phyloP scores from a whole-genome alignment of 2,797 vertebrate genomes.

The Tamandua tetradactyla region DNA sequence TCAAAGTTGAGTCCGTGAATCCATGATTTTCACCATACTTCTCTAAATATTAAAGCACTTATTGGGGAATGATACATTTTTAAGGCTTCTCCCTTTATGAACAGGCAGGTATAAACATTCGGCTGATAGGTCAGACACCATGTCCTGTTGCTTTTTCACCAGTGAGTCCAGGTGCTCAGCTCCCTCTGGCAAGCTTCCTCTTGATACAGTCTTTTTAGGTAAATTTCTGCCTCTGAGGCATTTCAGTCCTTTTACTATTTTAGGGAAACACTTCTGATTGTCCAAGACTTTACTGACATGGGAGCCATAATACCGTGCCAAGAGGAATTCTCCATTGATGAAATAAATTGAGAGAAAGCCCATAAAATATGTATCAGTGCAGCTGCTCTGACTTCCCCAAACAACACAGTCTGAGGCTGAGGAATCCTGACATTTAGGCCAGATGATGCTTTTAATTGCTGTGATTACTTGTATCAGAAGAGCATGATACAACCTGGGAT shows the following conservation, averaged over 20 bases:
- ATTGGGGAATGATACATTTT: neutral
- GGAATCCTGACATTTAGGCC: conserved; percentile 1
- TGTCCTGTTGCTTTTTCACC: neutral
- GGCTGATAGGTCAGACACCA: neutral
- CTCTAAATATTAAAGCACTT: neutral
- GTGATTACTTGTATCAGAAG: neutral
- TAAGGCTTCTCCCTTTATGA: neutral
- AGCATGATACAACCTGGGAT: neutral
- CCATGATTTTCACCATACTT: neutral
- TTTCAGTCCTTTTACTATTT: conserved; percentile 65
- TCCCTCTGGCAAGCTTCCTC: conserved; percentile 26
- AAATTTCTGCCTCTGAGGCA: conserved; percentile 50
- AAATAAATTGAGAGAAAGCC: conserved; percentile 58
- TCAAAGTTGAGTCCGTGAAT: neutral
- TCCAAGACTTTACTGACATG: conserved; percentile 65
- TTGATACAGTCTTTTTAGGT: neutral
- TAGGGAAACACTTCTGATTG: conserved; percentile 63
- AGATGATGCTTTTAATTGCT: neutral
- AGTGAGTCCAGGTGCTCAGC: neutral
- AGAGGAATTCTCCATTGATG: conserved; percentile 43
- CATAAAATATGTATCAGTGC: conserved; percentile 1
- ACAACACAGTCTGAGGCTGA: neutral
- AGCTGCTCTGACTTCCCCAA: neutral
- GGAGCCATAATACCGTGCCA: neutral
- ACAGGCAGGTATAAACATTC: neutral